Base-by-base conservation (phyloP, 2,888 invertebrate genomes). In the Apamea anceps region DNA sequence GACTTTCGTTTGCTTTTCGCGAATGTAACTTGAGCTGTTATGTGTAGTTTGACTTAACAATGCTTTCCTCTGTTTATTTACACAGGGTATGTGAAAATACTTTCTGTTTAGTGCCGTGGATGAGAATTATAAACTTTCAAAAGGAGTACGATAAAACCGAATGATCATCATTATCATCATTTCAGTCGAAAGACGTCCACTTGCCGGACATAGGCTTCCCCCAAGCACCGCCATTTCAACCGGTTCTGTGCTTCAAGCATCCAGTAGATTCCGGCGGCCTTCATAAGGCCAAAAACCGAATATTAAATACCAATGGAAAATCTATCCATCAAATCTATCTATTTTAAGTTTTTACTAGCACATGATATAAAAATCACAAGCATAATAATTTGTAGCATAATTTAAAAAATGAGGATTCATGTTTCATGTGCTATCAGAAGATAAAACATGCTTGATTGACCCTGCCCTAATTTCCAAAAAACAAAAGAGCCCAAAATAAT, bases 1-100 rank as follows among this genome's bases (percentile, higher is more conserved):
- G 48, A 82, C 48, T 72, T 84, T 70, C 73, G 62, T 84, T 84
- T 73, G 87, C 72, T 87, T 77, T 87, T 84, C 72, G 70, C 72
- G 72, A 77, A 82, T 72, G 76, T 32, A 60, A 73, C 63, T 70
- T 37, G 72, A 66, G 72, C 62, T 42, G 63, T 82, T 86, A 75
- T 60, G 82, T 65, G 51, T 85, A 72, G 66, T 86, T 70, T 54
- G 62, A 67, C 72, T 72, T 45, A 87, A 83, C 84, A 84, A 87
- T 86, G 48, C 45, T 57, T 72, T 72, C 51, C 32, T 68, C 72
- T 86, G 13, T 72, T 51, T 86, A 62, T 86, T 73, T 81, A 28
- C 32, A 37, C 25, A 37, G 63, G 32, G n/a, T 51, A 28, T 70
- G 68, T 73, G 45, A 82, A 80, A 54, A 66, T 57, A 12, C 6